These are phyloP conservation scores for Solenodon paradoxus DNA, from an alignment of 2,113 vertebrate species.

Conservation along the genomic window DNA sequence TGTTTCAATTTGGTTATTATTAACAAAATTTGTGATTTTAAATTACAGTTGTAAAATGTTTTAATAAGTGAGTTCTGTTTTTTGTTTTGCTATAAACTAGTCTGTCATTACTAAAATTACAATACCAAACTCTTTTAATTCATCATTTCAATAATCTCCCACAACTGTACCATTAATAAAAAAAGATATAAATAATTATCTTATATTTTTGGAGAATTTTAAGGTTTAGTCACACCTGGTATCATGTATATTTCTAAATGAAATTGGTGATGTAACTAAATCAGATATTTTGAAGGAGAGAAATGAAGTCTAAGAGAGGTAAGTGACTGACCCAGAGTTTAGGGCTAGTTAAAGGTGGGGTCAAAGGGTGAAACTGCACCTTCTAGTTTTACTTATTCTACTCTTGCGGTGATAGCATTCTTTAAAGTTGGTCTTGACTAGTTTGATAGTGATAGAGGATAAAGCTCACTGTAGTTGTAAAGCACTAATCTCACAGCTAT, in stretches of 20 bases:
- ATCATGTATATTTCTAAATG: neutral
- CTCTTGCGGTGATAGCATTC: neutral
- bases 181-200: neutral
- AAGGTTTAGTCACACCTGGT: neutral
- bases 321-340: neutral
- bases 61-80: neutral
- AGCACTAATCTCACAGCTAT: neutral
- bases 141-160: neutral
- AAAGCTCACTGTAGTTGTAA: neutral
- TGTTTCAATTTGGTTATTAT: slow-evolving; percentile 5
- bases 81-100: neutral
- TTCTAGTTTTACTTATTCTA: neutral
- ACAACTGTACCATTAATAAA: neutral
- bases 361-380: neutral
- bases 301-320: neutral
- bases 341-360: neutral
- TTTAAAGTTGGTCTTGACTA: neutral
- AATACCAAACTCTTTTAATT: neutral
- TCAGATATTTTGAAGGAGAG: neutral
- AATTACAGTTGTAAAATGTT: neutral
- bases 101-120: neutral
- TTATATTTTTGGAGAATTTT: neutral
- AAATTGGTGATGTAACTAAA: neutral
- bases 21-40: slow-evolving; percentile 7
- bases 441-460: neutral